Conservation (phyloP, 1,140 invertebrate species). For the Neotoxoptera formosana region DNA sequence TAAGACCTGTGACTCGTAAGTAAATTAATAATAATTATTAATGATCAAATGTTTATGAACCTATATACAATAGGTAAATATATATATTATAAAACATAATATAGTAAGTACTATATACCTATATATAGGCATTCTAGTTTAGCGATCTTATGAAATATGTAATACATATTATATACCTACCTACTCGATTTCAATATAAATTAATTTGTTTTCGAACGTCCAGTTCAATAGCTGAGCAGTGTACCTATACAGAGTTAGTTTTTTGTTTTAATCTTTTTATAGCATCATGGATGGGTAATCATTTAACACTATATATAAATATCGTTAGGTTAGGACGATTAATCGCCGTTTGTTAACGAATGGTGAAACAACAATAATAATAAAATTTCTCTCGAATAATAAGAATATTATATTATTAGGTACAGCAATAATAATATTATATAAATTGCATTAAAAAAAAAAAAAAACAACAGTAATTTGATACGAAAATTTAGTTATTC, state of each 20-base stretch:
- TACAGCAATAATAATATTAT: not conserved
- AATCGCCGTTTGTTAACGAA: conserved; percentile 7
- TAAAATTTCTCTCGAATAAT: not conserved
- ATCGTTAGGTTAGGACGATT: too few species aligned
- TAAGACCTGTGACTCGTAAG: too few species aligned
- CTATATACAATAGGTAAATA: too few species aligned
- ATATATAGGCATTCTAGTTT: too few species aligned
- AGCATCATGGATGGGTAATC: not conserved
- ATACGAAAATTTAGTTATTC: conserved; percentile 18
- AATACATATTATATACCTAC: too few species aligned
- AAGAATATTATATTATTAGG: not conserved
- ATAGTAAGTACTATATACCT: too few species aligned
- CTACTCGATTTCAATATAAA: not conserved
- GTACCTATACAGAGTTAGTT: too few species aligned
- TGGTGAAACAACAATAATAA: not conserved
- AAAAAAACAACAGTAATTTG: not conserved
- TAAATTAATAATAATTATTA: too few species aligned
- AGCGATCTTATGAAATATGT: too few species aligned
- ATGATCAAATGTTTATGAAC: not conserved
- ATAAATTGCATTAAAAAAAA: not conserved
- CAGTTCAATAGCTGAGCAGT: too few species aligned
- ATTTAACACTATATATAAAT: not conserved
- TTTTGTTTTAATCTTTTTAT: not conserved
- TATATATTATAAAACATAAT: not conserved
- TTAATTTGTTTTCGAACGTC: not conserved